Evolutionary conservation across 1,140 invertebrate species (phyloP), one percentile per base, ranked within the genome.

Genomic region (Pogonus chalceus): DNA sequence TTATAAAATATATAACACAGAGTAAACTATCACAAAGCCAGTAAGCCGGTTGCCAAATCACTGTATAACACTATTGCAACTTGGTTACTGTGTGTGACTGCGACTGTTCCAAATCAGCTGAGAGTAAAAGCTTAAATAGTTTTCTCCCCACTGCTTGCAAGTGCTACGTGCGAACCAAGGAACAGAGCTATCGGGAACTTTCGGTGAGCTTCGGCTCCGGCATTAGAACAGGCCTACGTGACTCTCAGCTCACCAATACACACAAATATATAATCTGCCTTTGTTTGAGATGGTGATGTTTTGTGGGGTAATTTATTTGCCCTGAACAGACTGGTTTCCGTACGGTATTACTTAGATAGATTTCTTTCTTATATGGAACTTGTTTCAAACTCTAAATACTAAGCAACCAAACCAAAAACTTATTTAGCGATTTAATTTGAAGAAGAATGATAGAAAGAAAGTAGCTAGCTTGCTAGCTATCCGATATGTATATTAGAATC

Each of bases 281-380:
- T 43, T 43, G 37, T 43, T 43, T 43, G 37, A 43, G 37, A 43
- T 43, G 37, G 37, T 43, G 37, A 43, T 43, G 37, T 43, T 43
- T 43, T 43, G 37, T 43, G 37, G 37, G 37, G 37, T 43, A 43
- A 43, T 43, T 43, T 43, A 43, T 43, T 43, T 43, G 37, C 37
- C 37, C 37, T 43, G 18, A 43, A 43, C 37, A 43, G 37, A 43
- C 37, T 43, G 37, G 37, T 43, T 43, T 43, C 37, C 37, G 9
- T 43, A 43, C 7, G 37, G 37, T 43, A 43, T 43, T 43, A 43
- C 37, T 43, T 43, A 16, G 18, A 43, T 43, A 43, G 37, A 16
- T 43, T 43, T 43, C 37, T 31, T n/a, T 31, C 26, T 43, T 43
- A 43, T 43, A 10, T 43, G 9, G 37, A 43, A 9, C 18, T 43